Evolutionary conservation across 2,888 invertebrate genomes (phyloP), one percentile per base, ranked within the genome.

Genomic region (Ptilodon capucinus): DNA sequence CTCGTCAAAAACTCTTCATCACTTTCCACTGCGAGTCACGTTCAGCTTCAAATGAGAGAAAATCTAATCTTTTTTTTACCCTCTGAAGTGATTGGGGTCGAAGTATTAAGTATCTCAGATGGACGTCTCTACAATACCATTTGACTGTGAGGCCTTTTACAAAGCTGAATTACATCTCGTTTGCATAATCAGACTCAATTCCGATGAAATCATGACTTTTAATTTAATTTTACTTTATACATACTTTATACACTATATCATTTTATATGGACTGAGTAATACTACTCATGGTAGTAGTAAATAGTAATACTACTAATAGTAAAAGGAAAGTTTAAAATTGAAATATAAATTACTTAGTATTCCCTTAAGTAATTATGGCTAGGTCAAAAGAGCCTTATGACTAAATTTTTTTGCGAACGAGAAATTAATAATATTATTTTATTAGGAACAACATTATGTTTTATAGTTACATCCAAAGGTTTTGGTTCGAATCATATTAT

Each of bases 31-130:
- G 71, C 84, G 58, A 75, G 79, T 82, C 84, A 84, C 84, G 84
- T 84, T 64, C 69, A 57, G 51, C 72, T 74, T 76, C 81, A 81
- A 84, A 84, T 84, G 82, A 84, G 79, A 78, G 80, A 79, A 81
- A 83, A 85, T 84, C 81, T 82, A 83, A 83, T 84, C 78, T 84
- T 79, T 81, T 81, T 81, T 80, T 75, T 73, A 70, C 74, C 71
- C 69, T 64, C 69, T 64, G 59, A 74, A 78, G 76, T 81, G 81
- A 81, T 84, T 82, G 81, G 77, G 65, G 63, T 58, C 69, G 64
- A 73, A 69, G 69, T 74, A 76, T 77, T 76, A 80, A 78, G 73
- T 80, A 73, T 74, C 68, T 73, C 51, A 62, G 65, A 74, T 74
- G 71, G 71, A 72, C 70, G 59, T 70, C 70, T 68, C 64, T 62